These are phyloP conservation scores for Centrocercus urophasianus DNA, from an alignment of 2,113 vertebrate genomes.

Conservation along the genomic window DNA sequence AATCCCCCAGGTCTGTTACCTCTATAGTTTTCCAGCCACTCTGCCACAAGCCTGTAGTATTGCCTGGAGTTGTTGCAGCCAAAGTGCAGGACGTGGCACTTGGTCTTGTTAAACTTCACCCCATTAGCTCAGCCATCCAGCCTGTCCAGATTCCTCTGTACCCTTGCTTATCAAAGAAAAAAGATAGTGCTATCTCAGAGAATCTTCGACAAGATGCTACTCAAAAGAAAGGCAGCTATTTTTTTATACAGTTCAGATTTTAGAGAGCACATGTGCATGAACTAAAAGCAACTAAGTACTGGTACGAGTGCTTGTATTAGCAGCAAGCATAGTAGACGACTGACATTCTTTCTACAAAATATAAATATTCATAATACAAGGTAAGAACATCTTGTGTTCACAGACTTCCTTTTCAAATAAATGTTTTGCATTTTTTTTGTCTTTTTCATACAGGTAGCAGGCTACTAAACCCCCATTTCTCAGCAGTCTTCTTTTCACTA, in stretches of 20 bases:
- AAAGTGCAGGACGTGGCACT: too few species aligned
- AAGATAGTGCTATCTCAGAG: not conserved
- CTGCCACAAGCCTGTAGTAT: too few species aligned
- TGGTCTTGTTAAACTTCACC: too few species aligned
- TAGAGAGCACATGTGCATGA: not conserved
- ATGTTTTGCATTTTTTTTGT: not conserved
- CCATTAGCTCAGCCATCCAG: too few species aligned
- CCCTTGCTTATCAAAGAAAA: not conserved
- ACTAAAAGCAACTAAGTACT: not conserved
- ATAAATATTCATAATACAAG: not conserved
- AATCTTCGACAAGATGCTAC: not conserved
- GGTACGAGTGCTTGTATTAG: not conserved
- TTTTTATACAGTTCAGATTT: not conserved
- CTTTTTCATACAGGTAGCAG: not conserved
- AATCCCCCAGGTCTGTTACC: too few species aligned
- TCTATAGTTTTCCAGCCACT: too few species aligned
- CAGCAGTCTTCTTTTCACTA: not conserved
- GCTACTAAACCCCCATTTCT: not conserved
- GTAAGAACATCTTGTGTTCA: not conserved
- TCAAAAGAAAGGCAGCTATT: not conserved
- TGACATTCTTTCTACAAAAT: not conserved
- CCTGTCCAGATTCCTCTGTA: too few species aligned
- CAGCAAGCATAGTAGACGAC: not conserved
- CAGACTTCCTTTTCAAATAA: not conserved
- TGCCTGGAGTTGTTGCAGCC: too few species aligned